Conservation (phyloP, 1,140 invertebrate species). For the Dolichoris vasculosae region DNA sequence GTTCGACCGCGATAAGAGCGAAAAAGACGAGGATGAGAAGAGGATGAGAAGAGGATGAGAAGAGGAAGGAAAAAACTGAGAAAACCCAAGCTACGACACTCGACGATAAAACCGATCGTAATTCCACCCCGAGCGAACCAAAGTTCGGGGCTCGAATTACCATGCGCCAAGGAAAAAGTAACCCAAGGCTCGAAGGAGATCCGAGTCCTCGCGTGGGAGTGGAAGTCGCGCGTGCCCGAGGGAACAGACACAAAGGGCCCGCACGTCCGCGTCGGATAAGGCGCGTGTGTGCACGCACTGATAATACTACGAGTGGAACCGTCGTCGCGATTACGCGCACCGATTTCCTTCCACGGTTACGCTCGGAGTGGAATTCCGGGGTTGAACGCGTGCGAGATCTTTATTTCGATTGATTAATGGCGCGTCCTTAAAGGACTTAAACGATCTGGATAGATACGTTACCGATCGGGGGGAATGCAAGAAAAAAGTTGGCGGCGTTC, state of each 20-base stretch:
- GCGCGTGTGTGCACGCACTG: not conserved
- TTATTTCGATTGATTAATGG: no score
- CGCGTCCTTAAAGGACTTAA: no score
- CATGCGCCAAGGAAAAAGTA: not conserved
- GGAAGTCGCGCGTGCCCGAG: not conserved
- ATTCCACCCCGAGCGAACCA: not conserved
- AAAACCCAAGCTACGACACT: not conserved
- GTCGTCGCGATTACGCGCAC: not conserved
- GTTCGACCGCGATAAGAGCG: not conserved
- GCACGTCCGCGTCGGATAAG: conserved; percentile 51
- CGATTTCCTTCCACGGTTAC: not conserved
- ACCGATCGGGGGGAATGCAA: no score
- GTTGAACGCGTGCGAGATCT: not conserved
- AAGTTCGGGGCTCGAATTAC: conserved; percentile 3
- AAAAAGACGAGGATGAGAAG: no score
- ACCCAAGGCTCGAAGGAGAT: not conserved
- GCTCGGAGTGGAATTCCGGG: not conserved
- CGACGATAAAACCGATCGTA: not conserved
- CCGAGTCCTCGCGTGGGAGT: not conserved
- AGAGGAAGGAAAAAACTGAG: not conserved
- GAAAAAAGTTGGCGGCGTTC: no score
- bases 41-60: no score
- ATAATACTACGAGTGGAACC: not conserved
- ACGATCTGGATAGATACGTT: not conserved
- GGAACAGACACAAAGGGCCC: conserved; percentile 63